These are phyloP conservation scores for Pangasius djambal DNA, from an alignment of 2,797 vertebrate genomes.

Conservation along the genomic window DNA sequence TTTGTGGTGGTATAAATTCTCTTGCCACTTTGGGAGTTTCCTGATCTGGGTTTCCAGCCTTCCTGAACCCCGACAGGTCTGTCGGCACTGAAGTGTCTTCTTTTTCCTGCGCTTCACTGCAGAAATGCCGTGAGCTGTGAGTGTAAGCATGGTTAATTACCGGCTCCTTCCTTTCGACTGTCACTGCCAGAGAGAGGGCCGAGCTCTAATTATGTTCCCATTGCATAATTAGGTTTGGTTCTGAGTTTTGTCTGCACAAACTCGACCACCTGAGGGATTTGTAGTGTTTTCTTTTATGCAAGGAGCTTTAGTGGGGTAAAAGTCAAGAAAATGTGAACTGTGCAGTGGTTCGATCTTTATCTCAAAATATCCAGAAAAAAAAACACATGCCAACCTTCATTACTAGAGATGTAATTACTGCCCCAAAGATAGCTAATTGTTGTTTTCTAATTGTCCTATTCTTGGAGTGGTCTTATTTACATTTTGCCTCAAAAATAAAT, in stretches of 20 bases:
- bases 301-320: background rate
- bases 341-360: conserved; percentile 2
- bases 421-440: conserved; percentile 3
- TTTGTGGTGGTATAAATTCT: conserved; percentile 9
- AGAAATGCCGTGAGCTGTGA: conserved; percentile 14
- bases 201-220: conserved; percentile 47
- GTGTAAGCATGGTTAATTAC: conserved; percentile 50
- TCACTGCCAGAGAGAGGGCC: conserved; percentile 47
- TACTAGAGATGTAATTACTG: conserved; percentile 11
- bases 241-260: conserved; percentile 16
- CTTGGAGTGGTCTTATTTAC: conserved; percentile 19
- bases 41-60: conserved; percentile 22
- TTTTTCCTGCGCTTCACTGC: conserved; percentile 25
- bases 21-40: conserved; percentile 18
- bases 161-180: conserved; percentile 45
- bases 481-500: conserved; percentile 10
- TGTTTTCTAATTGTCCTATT: conserved; percentile 8
- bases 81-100: conserved; percentile 25
- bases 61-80: conserved; percentile 15
- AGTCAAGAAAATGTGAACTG: background rate
- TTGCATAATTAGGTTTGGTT: conserved; percentile 37
- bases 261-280: conserved; percentile 27
- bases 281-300: conserved; percentile 8
- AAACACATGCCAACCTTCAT: conserved; percentile 2
- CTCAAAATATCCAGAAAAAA: background rate